Percentiles rank a stretch among this genome's conserved stretches.
phyloP scores from a whole-genome alignment of 2,797 vertebrate species.

The Sciurus vulgaris region DNA sequence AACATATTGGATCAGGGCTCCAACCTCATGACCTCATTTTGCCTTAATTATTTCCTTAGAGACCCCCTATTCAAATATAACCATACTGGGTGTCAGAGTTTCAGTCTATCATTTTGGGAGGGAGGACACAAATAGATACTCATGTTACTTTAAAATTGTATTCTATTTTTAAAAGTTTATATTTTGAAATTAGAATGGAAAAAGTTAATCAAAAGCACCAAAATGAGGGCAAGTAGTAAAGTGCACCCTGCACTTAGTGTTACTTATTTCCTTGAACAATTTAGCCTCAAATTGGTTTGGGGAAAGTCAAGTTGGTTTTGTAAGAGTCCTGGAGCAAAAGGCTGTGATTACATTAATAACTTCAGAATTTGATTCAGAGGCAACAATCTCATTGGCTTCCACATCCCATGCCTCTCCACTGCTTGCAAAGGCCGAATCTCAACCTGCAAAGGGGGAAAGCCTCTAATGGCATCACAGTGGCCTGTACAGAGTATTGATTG shows the following conservation, averaged over 20 bases:
- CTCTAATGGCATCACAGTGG: slow-evolving; percentile 34
- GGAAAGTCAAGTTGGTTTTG: slow-evolving; percentile 63
- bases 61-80: not conserved
- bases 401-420: not conserved
- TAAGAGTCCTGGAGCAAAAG: slow-evolving; percentile 63
- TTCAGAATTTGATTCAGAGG: slow-evolving; percentile 73
- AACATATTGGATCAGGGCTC: not conserved
- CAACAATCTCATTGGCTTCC: slow-evolving; percentile 59
- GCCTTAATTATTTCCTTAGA: not conserved
- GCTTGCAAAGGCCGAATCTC: slow-evolving; percentile 62
- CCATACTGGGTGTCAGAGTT: not conserved
- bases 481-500: slow-evolving; percentile 62
- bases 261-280: slow-evolving; percentile 11
- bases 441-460: not conserved
- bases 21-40: not conserved
- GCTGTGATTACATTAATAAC: slow-evolving; percentile 72
- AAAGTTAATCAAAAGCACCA: not conserved
- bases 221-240: not conserved
- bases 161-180: not conserved
- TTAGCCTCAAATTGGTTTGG: not conserved
- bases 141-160: not conserved
- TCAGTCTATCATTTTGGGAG: not conserved
- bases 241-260: not conserved
- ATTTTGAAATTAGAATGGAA: slow-evolving; percentile 23
- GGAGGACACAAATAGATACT: not conserved